Evolutionary conservation across 2,113 vertebrate species (phyloP).

Genomic region (Ailuropoda melanoleuca): DNA sequence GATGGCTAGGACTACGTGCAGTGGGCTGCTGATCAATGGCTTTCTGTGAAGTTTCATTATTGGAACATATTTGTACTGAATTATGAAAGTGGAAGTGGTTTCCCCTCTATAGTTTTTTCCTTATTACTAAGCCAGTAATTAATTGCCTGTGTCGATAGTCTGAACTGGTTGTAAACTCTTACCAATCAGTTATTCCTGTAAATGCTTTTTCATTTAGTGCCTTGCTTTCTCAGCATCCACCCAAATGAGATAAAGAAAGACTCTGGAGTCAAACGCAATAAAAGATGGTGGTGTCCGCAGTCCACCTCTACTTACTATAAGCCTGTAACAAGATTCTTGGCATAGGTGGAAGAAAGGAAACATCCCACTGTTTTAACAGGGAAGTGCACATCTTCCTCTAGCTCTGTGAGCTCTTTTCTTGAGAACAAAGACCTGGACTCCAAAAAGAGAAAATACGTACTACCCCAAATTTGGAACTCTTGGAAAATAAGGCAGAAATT

Average conservation of each 20-base stretch:
- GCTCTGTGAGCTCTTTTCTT: background rate
- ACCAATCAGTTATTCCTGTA: background rate
- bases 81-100: slow-evolving; percentile 70
- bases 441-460: background rate
- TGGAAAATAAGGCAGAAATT: slow-evolving; percentile 48
- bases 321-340: slow-evolving; percentile 65
- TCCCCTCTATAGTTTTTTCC: slow-evolving; percentile 10
- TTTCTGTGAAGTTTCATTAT: slow-evolving; percentile 1
- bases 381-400: background rate
- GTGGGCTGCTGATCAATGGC: background rate
- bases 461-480: background rate
- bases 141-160: background rate
- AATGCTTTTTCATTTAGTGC: slow-evolving; percentile 29
- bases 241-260: slow-evolving; percentile 33
- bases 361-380: background rate
- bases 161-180: slow-evolving; percentile 19
- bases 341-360: slow-evolving; percentile 36
- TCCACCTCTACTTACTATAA: slow-evolving; percentile 43
- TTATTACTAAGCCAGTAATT: slow-evolving; percentile 26
- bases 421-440: background rate
- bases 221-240: slow-evolving; percentile 28
- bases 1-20: background rate
- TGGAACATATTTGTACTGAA: slow-evolving; percentile 29
- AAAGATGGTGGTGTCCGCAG: slow-evolving; percentile 45
- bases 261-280: background rate